phyloP scores from a whole-genome alignment of 2,888 invertebrate genomes.

The Chouioia cunea region DNA sequence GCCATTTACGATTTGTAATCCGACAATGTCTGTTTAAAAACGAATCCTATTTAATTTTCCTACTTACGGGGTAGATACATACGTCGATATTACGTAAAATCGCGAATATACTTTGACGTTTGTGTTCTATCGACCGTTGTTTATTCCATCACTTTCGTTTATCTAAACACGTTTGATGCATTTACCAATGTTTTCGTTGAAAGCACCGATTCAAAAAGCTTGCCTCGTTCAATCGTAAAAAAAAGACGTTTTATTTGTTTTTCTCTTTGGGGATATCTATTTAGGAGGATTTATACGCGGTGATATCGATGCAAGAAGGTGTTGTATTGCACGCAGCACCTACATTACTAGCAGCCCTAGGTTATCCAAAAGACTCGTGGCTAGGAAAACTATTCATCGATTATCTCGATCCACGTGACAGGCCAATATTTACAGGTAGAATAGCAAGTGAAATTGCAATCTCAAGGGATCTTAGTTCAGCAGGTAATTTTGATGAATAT shows the following conservation, averaged over 20 bases:
- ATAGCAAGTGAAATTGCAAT: conserved; percentile 70
- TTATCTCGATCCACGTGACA: conserved; percentile 84
- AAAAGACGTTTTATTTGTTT: not conserved
- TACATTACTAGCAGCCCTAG: conserved; percentile 77
- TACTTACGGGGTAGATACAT: not conserved
- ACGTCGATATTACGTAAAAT: not conserved
- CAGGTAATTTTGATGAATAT: conserved; percentile 26
- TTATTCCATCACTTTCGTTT: too few relatives aligned
- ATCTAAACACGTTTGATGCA: not conserved
- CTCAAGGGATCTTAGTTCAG: conserved; percentile 64
- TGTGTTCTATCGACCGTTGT: not conserved
- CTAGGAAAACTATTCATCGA: conserved; percentile 87
- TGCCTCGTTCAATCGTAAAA: too few relatives aligned
- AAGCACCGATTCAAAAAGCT: not conserved
- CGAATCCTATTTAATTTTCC: conserved; percentile 30
- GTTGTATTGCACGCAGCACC: conserved; percentile 83
- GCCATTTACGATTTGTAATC: too few relatives aligned
- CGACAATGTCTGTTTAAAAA: conserved; percentile 17
- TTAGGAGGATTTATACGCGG: conserved; percentile 82
- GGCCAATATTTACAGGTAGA: conserved; percentile 75
- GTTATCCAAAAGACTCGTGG: conserved; percentile 88
- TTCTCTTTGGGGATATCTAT: conserved; percentile 50
- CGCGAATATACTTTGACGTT: not conserved
- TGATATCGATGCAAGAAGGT: conserved; percentile 87
- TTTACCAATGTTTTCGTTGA: not conserved